Evolutionary conservation across 2,888 invertebrate species (phyloP).

Genomic region (Nemoura dubitans): DNA sequence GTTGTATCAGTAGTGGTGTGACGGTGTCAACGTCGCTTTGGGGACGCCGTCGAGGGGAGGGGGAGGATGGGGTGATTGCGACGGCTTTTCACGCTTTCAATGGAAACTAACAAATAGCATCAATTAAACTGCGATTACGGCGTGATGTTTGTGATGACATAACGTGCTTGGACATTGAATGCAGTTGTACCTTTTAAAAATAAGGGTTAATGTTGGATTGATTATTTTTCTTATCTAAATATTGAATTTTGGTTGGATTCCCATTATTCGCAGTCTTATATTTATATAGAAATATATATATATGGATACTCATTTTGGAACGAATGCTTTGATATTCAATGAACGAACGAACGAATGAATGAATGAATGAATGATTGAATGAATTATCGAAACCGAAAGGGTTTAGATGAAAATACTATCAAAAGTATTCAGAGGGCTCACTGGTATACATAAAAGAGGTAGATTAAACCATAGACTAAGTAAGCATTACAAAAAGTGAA

Average conservation of each 20-base stretch:
- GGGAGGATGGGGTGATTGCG: not conserved
- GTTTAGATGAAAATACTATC: not conserved
- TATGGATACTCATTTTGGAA: too few species aligned
- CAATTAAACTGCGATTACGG: too few species aligned
- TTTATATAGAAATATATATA: too few species aligned
- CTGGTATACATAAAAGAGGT: conserved; percentile 26
- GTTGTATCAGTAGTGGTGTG: too few species aligned
- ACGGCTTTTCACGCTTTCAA: not conserved
- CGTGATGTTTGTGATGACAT: too few species aligned
- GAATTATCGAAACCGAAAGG: not conserved
- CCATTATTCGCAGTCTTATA: too few species aligned
- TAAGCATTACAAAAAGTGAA: conserved; percentile 15
- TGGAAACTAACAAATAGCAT: not conserved
- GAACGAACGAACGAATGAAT: not conserved
- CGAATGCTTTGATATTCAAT: not conserved
- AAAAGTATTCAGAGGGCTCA: not conserved
- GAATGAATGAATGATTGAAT: not conserved
- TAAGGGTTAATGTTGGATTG: too few species aligned
- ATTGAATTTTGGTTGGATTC: too few species aligned
- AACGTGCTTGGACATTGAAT: too few species aligned
- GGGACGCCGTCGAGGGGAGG: not conserved
- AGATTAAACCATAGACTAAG: conserved; percentile 7
- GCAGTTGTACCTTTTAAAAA: too few species aligned
- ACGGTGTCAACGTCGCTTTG: not conserved
- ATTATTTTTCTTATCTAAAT: too few species aligned